Conservation (phyloP, 2,797 vertebrate species). For the Oreochromis mossambicus region DNA sequence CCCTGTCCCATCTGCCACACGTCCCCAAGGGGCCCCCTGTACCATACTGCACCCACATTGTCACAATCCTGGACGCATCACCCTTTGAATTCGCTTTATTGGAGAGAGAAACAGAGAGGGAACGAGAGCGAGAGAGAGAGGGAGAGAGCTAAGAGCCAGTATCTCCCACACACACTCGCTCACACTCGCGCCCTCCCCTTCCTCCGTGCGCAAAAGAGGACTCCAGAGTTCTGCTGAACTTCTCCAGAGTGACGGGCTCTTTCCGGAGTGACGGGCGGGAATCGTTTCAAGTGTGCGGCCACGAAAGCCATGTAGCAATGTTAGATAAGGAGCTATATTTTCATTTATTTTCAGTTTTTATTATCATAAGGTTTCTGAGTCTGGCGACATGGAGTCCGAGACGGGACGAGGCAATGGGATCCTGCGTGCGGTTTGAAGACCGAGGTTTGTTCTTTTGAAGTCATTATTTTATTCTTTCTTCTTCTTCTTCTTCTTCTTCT, state of each 20-base stretch:
- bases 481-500: neutral
- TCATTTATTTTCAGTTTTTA: neutral
- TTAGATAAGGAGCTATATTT: neutral
- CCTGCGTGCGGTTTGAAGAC: slow-evolving; percentile 22
- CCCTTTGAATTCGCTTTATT: neutral
- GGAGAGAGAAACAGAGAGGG: neutral
- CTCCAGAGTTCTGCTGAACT: slow-evolving; percentile 15
- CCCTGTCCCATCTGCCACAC: slow-evolving; percentile 58
- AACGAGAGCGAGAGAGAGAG: neutral
- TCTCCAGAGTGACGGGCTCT: slow-evolving; percentile 44
- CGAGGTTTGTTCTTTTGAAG: slow-evolving; percentile 51
- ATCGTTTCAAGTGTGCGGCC: neutral
- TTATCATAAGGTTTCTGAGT: neutral
- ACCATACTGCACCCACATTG: slow-evolving; percentile 11
- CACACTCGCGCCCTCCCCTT: slow-evolving; percentile 24
- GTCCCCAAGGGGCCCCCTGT: slow-evolving; percentile 40
- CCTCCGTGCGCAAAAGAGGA: slow-evolving; percentile 24
- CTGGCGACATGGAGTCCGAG: slow-evolving; percentile 54
- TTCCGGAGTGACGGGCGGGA: neutral
- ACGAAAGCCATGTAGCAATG: slow-evolving; percentile 30
- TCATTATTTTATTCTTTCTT: accelerated
- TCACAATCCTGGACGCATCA: slow-evolving; percentile 7
- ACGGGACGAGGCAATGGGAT: slow-evolving; percentile 28
- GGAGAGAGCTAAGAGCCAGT: neutral
- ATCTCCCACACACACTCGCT: slow-evolving; percentile 5